These are phyloP conservation scores for Valencia hispanica DNA, from an alignment of 2,797 vertebrate genomes.

Conservation along the genomic window DNA sequence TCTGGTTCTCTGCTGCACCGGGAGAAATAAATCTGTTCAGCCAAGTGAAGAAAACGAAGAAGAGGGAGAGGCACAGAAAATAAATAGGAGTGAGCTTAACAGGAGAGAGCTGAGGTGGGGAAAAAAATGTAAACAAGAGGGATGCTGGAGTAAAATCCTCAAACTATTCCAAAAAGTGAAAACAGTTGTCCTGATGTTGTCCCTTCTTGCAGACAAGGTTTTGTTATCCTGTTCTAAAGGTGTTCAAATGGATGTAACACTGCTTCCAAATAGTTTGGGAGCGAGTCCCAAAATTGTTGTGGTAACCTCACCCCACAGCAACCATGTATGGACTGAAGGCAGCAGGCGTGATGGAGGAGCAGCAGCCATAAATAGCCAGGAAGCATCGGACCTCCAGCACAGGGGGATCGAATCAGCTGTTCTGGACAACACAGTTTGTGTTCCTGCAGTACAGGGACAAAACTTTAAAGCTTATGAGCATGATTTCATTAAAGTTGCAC, in stretches of 20 bases:
- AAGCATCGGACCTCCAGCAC: constrained; percentile 45
- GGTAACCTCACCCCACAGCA: constrained; percentile 78
- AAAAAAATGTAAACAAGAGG: constrained; percentile 9
- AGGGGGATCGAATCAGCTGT: constrained; percentile 74
- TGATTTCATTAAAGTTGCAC: not conserved
- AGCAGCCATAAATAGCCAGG: constrained; percentile 84
- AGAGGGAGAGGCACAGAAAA: constrained; percentile 25
- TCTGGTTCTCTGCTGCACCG: constrained; percentile 34
- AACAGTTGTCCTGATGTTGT: constrained; percentile 22
- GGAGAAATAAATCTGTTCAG: constrained; percentile 68
- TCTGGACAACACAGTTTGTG: constrained; percentile 33
- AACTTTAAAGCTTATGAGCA: not conserved
- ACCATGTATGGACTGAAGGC: constrained; percentile 84
- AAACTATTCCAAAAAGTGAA: constrained; percentile 39
- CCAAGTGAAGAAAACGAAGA: constrained; percentile 38
- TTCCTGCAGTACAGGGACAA: not conserved
- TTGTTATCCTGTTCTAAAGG: constrained; percentile 24
- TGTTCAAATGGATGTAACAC: constrained; percentile 39
- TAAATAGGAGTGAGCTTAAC: constrained; percentile 39
- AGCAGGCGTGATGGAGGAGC: constrained; percentile 66
- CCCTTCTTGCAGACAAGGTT: constrained; percentile 42
- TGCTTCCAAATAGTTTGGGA: constrained; percentile 47
- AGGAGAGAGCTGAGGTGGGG: constrained; percentile 18
- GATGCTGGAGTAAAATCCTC: constrained; percentile 23
- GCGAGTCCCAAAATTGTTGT: constrained; percentile 59